Percentiles rank a stretch among this genome's conserved stretches.
phyloP scores from a whole-genome alignment of 2,888 invertebrate genomes.

The Protophormia terraenovae region DNA sequence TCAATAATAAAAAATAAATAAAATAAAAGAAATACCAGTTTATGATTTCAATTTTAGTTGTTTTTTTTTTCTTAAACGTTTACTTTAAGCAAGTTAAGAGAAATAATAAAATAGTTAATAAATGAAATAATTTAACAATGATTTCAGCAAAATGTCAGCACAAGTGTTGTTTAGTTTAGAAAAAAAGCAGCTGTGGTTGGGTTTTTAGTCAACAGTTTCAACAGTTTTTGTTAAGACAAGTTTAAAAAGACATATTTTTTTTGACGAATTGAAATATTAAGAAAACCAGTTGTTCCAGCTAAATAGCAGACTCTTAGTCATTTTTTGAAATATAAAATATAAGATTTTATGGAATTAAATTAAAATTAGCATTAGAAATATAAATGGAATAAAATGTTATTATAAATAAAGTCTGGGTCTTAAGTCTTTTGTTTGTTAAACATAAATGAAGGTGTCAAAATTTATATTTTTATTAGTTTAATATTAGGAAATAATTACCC shows the following conservation, averaged over 20 bases:
- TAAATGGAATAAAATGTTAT: background rate
- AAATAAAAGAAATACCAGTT: conserved; percentile 35
- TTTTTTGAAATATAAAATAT: conserved; percentile 26
- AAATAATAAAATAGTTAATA: conserved; percentile 51
- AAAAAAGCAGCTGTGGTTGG: conserved; percentile 38
- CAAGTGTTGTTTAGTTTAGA: conserved; percentile 42
- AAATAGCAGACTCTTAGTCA: conserved; percentile 57
- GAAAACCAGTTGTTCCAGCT: conserved; percentile 47
- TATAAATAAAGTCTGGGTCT: conserved; percentile 29
- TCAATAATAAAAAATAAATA: background rate
- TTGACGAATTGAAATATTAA: conserved; percentile 21
- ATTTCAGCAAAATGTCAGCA: conserved; percentile 61
- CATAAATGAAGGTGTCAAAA: background rate
- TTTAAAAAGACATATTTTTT: conserved; percentile 24
- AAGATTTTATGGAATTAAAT: conserved; percentile 29
- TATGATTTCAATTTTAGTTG: conserved; percentile 28
- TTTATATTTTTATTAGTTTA: background rate
- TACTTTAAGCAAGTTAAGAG: background rate
- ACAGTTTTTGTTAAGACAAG: conserved; percentile 22
- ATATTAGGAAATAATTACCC: conserved; percentile 20
- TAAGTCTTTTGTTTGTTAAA: conserved; percentile 47
- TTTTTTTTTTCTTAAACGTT: background rate
- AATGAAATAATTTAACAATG: conserved; percentile 56
- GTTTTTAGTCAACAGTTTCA: conserved; percentile 33
- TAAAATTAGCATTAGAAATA: conserved; percentile 4